Evolutionary conservation across 2,113 vertebrate species (phyloP).

Genomic region (Myanophis thanlyinensis): DNA sequence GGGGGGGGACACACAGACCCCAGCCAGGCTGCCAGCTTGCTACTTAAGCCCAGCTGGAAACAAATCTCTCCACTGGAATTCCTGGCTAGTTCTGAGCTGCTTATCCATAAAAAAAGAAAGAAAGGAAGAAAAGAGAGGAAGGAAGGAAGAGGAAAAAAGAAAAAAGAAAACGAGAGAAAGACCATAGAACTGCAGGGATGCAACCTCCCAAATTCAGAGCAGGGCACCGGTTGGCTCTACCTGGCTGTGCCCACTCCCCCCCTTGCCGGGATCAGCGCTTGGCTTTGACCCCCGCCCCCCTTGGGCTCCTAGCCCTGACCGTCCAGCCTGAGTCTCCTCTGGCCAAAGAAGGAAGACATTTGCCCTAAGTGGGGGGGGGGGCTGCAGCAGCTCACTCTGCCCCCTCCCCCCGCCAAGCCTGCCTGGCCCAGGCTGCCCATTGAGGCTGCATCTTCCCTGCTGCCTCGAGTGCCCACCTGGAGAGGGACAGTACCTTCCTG

Average conservation of each 20-base stretch:
- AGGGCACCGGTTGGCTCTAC: not conserved
- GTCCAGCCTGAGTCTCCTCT: too few relatives aligned
- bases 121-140: too few relatives aligned
- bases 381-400: not conserved
- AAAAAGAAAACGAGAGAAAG: not conserved
- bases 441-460: not conserved
- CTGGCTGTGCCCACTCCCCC: too few relatives aligned
- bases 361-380: not conserved
- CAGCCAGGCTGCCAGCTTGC: not conserved
- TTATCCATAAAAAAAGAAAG: slow-evolving; percentile 43
- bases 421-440: not conserved
- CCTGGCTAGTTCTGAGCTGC: slow-evolving; percentile 52
- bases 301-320: too few relatives aligned
- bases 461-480: not conserved
- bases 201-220: slow-evolving; percentile 41
- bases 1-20: not conserved
- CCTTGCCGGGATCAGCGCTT: not conserved
- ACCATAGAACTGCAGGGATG: not conserved
- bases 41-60: slow-evolving; percentile 43
- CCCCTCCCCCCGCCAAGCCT: not conserved
- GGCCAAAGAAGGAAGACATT: not conserved
- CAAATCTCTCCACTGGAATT: slow-evolving; percentile 46
- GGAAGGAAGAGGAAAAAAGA: accelerated
- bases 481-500: accelerated
- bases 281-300: too few relatives aligned